These are phyloP conservation scores for Coremacera marginata DNA, from an alignment of 2,888 invertebrate species.

Conservation along the genomic window DNA sequence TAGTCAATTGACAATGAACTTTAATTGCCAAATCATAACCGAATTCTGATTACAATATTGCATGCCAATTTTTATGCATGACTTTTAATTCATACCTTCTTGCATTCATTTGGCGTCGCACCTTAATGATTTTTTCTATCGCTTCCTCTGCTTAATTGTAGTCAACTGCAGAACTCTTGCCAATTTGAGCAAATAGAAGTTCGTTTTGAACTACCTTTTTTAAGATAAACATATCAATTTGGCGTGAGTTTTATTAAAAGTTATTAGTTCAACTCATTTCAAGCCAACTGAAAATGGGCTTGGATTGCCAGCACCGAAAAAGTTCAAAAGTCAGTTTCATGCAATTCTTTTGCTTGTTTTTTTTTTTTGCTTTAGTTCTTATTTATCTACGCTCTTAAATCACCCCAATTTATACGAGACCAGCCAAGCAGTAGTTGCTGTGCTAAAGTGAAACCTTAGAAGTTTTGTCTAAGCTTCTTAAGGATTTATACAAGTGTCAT, in stretches of 20 bases:
- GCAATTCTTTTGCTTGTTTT: conserved; percentile 1
- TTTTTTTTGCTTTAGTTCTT: background rate
- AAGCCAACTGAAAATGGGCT: too few relatives aligned
- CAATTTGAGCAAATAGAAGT: background rate
- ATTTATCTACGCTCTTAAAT: background rate
- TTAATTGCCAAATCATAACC: too few relatives aligned
- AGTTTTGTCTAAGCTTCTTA: background rate
- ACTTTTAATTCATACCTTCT: background rate
- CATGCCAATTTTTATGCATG: too few relatives aligned
- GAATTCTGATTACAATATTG: too few relatives aligned
- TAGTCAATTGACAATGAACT: too few relatives aligned
- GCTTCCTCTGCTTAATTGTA: background rate
- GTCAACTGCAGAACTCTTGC: background rate
- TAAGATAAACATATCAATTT: too few relatives aligned
- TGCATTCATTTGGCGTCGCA: background rate
- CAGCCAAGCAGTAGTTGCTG: background rate
- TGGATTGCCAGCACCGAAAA: background rate
- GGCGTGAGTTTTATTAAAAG: too few relatives aligned
- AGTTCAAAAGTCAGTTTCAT: conserved; percentile 12
- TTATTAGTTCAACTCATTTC: too few relatives aligned
- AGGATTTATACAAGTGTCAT: background rate
- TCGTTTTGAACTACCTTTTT: too few relatives aligned
- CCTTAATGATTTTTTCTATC: background rate
- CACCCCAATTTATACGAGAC: background rate
- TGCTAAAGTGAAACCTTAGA: background rate